A percentile compares a stretch with the other conserved stretches of the same genome.
phyloP scores from a whole-genome alignment of 2,113 vertebrate species.

The Melanocharis versteri region DNA sequence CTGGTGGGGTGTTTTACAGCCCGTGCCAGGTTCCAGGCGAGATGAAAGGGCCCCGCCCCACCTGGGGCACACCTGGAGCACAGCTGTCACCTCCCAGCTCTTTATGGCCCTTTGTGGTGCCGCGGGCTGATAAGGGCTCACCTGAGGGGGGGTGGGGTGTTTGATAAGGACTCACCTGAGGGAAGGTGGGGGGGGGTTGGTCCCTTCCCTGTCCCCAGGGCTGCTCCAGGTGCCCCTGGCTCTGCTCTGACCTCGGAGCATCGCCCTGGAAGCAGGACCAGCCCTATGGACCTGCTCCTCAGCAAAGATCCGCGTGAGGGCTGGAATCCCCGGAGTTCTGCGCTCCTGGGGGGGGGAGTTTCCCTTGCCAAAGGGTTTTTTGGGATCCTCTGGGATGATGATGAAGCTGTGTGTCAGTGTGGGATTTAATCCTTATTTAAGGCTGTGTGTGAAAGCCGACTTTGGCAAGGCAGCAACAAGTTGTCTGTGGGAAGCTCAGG shows the following conservation, averaged over 20 bases:
- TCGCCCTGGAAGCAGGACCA: accelerated
- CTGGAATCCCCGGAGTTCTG: background rate
- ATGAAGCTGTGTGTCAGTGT: background rate
- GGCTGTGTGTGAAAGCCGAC: background rate
- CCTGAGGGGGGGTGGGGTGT: background rate
- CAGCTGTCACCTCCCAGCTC: background rate
- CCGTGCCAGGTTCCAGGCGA: background rate
- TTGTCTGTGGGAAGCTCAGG: background rate
- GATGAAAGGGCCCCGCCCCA: background rate
- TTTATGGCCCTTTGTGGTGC: constrained; percentile 4
- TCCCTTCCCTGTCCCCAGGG: background rate
- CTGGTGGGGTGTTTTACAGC: accelerated
- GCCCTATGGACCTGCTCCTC: background rate
- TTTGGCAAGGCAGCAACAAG: background rate
- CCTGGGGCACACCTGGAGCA: background rate
- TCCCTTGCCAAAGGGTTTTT: background rate
- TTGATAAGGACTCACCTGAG: background rate
- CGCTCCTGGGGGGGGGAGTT: background rate
- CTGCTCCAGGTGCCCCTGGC: background rate
- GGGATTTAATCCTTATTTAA: background rate
- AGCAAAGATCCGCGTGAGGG: accelerated
- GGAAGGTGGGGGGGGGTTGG: background rate
- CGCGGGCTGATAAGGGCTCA: background rate
- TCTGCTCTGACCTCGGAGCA: background rate
- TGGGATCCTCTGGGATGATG: background rate